Conservation (phyloP, 2,113 vertebrate genomes). For the Ascaphus truei region DNA sequence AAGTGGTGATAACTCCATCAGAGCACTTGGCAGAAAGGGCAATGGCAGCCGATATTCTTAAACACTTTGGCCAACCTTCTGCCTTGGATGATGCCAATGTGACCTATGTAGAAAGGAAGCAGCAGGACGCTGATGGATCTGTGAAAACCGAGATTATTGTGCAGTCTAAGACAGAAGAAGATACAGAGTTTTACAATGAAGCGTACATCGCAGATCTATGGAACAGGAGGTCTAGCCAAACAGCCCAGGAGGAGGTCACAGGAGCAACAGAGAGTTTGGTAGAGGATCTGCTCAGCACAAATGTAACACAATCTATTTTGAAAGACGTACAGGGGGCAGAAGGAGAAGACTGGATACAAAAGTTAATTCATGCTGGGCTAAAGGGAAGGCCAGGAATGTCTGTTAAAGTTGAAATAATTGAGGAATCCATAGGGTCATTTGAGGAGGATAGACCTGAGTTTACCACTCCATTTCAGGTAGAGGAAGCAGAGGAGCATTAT, state of each 20-base stretch:
- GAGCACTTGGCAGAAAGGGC: constrained; percentile 59
- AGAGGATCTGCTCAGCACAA: constrained; percentile 62
- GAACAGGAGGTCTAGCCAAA: constrained; percentile 61
- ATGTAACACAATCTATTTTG: constrained; percentile 63
- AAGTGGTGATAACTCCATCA: constrained; percentile 34
- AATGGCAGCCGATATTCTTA: constrained; percentile 75
- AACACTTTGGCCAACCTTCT: constrained; percentile 74
- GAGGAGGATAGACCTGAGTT: constrained; percentile 56
- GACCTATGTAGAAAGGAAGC: constrained; percentile 71
- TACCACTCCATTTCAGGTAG: constrained; percentile 76
- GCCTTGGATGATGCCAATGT: constrained; percentile 71
- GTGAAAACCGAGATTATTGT: constrained; percentile 78
- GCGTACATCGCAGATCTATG: constrained; percentile 62
- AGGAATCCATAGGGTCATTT: constrained; percentile 68
- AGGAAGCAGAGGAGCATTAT: constrained; percentile 75
- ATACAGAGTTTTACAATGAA: constrained; percentile 66
- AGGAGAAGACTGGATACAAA: constrained; percentile 73
- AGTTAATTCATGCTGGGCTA: constrained; percentile 68
- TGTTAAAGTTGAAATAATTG: constrained; percentile 86
- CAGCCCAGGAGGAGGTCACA: constrained; percentile 61
- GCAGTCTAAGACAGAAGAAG: constrained; percentile 77
- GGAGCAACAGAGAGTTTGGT: constrained; percentile 42
- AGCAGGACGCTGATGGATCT: constrained; percentile 66
- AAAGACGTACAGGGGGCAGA: constrained; percentile 63
- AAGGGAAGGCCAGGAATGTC: constrained; percentile 62